These are phyloP conservation scores for Leptodactylus fallax DNA, from an alignment of 2,797 vertebrate genomes.

Conservation along the genomic window DNA sequence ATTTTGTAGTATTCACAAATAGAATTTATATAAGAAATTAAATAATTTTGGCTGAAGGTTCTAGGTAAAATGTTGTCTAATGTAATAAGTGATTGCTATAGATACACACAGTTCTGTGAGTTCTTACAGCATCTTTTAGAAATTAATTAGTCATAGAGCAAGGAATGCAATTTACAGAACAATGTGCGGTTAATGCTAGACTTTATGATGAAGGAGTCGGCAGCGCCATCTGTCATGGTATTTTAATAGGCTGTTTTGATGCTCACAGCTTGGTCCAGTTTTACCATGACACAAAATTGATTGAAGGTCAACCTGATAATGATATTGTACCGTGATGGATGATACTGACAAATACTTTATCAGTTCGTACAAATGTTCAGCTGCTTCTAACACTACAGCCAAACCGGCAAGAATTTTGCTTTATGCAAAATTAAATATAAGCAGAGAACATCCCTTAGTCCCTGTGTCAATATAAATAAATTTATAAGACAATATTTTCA, in stretches of 20 bases:
- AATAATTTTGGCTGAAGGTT: not conserved
- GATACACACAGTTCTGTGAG: not conserved
- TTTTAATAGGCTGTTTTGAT: constrained; percentile 64
- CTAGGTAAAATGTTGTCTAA: not conserved
- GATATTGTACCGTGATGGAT: constrained; percentile 63
- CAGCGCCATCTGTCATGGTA: constrained; percentile 60
- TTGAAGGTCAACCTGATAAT: constrained; percentile 64
- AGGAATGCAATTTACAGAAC: constrained; percentile 44
- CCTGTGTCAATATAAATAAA: no score
- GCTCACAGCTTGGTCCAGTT: constrained; percentile 62
- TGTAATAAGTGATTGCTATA: not conserved
- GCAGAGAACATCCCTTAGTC: no score
- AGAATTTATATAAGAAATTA: not conserved
- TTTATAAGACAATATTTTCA: no score
- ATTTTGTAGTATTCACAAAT: no score
- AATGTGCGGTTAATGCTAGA: constrained; percentile 51
- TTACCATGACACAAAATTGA: constrained; percentile 63
- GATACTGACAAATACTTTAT: constrained; percentile 56
- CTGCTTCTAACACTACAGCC: constrained; percentile 37
- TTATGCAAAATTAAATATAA: constrained; percentile 16
- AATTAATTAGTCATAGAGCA: constrained; percentile 45
- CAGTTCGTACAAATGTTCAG: constrained; percentile 52
- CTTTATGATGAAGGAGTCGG: constrained; percentile 47
- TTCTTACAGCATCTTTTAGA: not conserved
- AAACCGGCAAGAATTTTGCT: constrained; percentile 8